Evolutionary conservation across 2,888 invertebrate species (phyloP).

Genomic region (Andrena trimmerana): DNA sequence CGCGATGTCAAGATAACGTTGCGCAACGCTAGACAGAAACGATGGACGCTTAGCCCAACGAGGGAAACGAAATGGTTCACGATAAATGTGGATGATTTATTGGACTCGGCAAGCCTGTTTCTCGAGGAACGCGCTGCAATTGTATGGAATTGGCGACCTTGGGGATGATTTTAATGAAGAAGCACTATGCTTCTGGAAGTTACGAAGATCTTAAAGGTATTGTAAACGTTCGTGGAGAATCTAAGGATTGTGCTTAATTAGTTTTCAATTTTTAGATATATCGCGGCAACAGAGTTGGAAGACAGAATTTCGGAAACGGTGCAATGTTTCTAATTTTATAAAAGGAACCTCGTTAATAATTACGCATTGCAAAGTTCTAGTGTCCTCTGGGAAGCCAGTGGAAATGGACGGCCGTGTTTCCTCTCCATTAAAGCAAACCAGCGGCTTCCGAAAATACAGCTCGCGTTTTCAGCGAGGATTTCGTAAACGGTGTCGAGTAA

Average conservation of each 20-base stretch:
- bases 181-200: no score
- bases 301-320: no score
- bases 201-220: no score
- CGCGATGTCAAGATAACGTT: neutral
- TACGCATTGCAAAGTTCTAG: no score
- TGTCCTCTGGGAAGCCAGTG: neutral
- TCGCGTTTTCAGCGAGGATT: conserved; percentile 32
- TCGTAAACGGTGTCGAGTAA: conserved; percentile 54
- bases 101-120: neutral
- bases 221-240: no score
- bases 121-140: no score
- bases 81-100: neutral
- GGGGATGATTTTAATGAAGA: no score
- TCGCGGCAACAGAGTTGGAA: neutral
- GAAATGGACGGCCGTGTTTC: conserved; percentile 4
- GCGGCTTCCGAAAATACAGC: conserved; percentile 36
- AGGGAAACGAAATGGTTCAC: neutral
- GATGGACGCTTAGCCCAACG: neutral
- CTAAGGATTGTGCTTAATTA: no score
- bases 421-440: conserved; percentile 19
- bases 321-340: no score
- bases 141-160: no score
- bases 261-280: neutral
- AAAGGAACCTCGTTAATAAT: no score
- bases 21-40: neutral